Evolutionary conservation across 2,113 vertebrate species (phyloP).

Genomic region (Oreotrochilus melanogaster): DNA sequence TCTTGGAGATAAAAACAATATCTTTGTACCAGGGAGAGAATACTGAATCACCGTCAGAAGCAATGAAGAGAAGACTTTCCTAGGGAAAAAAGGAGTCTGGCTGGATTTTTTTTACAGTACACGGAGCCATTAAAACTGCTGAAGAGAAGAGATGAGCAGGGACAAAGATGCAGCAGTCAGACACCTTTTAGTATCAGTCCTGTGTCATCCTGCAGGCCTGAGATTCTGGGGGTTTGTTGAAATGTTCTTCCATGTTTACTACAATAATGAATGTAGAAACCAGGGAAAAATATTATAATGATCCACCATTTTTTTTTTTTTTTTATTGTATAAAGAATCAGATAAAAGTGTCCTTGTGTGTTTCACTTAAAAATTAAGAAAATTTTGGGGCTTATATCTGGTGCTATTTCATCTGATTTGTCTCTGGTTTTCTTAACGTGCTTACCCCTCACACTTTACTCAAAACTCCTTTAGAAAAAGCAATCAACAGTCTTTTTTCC

Average conservation of each 20-base stretch:
- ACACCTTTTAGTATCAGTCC: neutral
- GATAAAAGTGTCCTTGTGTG: neutral
- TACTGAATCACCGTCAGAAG: neutral
- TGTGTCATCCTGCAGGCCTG: neutral
- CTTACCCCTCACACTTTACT: neutral
- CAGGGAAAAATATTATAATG: neutral
- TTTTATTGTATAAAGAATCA: neutral
- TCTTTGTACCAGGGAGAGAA: neutral
- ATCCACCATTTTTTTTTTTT: neutral
- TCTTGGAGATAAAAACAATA: neutral
- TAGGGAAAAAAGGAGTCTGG: neutral
- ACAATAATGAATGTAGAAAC: neutral
- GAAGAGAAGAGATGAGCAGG: neutral
- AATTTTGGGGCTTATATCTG: rapidly evolving
- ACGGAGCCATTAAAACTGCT: neutral
- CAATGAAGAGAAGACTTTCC: neutral
- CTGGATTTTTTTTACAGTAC: neutral
- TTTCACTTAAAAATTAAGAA: neutral
- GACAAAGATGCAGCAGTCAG: neutral
- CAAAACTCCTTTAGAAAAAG: no score
- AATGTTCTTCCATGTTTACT: neutral
- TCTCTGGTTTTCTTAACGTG: neutral
- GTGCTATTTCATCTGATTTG: neutral
- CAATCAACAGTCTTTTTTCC: neutral
- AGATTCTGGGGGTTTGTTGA: neutral